These are phyloP conservation scores for Centropus unirufus DNA, from an alignment of 2,113 vertebrate species.

Conservation along the genomic window DNA sequence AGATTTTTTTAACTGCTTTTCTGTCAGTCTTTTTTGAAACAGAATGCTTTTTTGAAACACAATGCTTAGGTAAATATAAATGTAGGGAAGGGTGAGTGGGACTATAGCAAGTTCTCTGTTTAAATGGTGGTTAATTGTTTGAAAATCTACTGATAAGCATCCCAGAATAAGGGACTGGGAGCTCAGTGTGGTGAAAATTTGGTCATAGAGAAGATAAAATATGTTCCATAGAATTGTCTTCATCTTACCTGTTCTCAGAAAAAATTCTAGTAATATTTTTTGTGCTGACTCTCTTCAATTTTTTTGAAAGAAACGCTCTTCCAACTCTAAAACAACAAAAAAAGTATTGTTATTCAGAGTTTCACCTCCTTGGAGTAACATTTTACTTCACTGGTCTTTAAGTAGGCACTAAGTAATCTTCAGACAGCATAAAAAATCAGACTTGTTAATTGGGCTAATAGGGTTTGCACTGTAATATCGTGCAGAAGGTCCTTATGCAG, in stretches of 20 bases:
- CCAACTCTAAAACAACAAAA: not conserved
- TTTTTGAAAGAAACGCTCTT: not conserved
- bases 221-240: not conserved
- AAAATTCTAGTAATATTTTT: not conserved
- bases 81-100: rapidly evolving
- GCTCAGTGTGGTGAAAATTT: not conserved
- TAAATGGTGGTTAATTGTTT: not conserved
- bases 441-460: not conserved
- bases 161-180: not conserved
- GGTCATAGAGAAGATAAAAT: not conserved
- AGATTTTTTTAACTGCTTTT: not conserved
- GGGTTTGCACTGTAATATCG: not conserved
- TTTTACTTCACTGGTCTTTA: not conserved
- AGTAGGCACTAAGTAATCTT: not conserved
- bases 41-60: not conserved
- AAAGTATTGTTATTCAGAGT: not conserved
- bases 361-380: not conserved
- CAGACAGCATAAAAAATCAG: not conserved
- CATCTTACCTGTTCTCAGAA: not conserved
- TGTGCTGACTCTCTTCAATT: not conserved
- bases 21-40: not conserved
- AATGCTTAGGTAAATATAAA: not conserved
- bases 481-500: not conserved
- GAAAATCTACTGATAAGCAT: not conserved
- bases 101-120: not conserved